phyloP scores from a whole-genome alignment of 2,797 vertebrate genomes.

The Poeciliopsis presidionis region DNA sequence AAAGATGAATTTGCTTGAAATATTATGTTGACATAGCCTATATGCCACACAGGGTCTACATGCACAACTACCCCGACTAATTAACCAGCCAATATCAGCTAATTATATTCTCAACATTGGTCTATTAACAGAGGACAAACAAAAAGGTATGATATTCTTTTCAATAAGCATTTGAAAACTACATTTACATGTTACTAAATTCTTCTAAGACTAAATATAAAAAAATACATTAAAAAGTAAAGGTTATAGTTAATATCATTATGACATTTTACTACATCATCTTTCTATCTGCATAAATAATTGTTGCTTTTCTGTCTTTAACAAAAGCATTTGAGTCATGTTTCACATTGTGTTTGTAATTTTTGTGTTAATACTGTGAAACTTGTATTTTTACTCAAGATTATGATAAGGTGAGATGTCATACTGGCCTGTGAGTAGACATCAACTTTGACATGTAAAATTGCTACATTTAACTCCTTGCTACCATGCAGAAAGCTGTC shows the following conservation, averaged over 20 bases:
- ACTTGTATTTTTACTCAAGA: background rate
- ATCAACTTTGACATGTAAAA: background rate
- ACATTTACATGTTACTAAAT: background rate
- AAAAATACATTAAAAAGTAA: background rate
- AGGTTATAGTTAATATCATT: background rate
- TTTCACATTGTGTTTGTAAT: background rate
- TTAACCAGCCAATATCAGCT: conserved; percentile 3
- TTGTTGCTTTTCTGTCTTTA: background rate
- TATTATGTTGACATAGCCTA: background rate
- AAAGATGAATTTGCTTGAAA: background rate
- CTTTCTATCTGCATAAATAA: background rate
- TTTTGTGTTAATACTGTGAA: background rate
- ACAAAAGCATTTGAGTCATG: background rate
- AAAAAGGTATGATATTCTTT: background rate
- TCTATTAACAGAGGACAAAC: background rate
- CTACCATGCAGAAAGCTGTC: background rate
- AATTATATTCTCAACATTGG: background rate
- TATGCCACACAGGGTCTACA: background rate
- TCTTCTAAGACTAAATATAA: background rate
- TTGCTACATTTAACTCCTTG: background rate
- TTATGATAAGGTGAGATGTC: background rate
- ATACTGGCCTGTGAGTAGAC: background rate
- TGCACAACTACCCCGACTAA: background rate
- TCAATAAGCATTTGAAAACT: background rate
- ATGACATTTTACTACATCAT: background rate